A percentile compares a stretch with the other conserved stretches of the same genome.
Evolutionary conservation across 2,888 invertebrate genomes (phyloP).

Genomic region (Abscondita cerata): DNA sequence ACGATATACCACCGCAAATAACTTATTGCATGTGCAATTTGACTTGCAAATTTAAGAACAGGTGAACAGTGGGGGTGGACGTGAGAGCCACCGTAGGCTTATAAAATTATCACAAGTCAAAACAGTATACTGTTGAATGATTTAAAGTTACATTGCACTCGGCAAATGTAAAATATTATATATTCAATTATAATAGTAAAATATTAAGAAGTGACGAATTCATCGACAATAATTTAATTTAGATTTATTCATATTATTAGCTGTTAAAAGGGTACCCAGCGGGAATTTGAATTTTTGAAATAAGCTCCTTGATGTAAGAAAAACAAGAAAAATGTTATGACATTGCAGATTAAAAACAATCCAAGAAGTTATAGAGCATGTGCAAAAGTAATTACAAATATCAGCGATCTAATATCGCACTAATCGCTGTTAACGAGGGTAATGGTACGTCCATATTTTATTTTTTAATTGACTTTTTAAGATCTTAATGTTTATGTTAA

Average conservation of each 20-base stretch:
- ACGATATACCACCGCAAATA: slow-evolving; percentile 28
- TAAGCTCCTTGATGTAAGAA: no score
- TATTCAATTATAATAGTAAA: slow-evolving; percentile 2
- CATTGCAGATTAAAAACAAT: no score
- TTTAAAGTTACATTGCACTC: slow-evolving; percentile 6
- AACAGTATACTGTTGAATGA: slow-evolving; percentile 19
- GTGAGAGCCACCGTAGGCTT: slow-evolving; percentile 37
- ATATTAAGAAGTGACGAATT: slow-evolving; percentile 1
- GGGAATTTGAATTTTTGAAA: neutral
- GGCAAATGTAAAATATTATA: neutral
- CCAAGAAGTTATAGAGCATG: no score
- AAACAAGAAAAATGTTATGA: no score
- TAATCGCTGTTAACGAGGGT: no score
- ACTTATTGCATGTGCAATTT: slow-evolving; percentile 35
- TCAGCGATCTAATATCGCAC: no score
- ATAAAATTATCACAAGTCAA: slow-evolving; percentile 27
- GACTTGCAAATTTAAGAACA: slow-evolving; percentile 37
- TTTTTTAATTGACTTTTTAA: no score
- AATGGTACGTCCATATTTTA: no score
- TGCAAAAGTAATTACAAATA: no score
- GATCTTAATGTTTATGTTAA: no score
- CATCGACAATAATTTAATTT: neutral
- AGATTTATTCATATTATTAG: slow-evolving; percentile 17
- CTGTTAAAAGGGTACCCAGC: slow-evolving; percentile 28
- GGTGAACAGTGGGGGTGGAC: slow-evolving; percentile 38